Evolutionary conservation across 2,888 invertebrate genomes (phyloP).

Genomic region (Eupithecia centaureata): DNA sequence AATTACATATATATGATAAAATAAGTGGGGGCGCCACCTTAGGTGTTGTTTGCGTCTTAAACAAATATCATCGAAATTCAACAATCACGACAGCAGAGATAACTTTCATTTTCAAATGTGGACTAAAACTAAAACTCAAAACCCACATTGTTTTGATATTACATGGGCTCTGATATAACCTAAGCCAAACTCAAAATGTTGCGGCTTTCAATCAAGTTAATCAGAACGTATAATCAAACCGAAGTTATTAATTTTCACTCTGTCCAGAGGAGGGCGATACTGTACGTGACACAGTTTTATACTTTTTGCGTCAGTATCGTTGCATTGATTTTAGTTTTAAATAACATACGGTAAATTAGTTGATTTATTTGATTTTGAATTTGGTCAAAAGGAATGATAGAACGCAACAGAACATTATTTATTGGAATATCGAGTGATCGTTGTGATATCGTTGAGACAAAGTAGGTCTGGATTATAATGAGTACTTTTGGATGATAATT

Average conservation of each 20-base stretch:
- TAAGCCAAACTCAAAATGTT: not conserved
- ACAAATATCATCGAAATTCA: not conserved
- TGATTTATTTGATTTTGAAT: too few species aligned
- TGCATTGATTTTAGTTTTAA: too few species aligned
- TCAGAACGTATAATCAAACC: not conserved
- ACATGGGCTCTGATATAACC: not conserved
- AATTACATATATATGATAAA: too few species aligned
- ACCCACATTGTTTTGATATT: not conserved
- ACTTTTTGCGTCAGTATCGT: too few species aligned
- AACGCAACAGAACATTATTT: not conserved
- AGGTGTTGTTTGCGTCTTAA: too few species aligned
- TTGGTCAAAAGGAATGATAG: not conserved
- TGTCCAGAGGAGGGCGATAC: too few species aligned
- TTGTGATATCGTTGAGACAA: not conserved
- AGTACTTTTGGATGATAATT: not conserved
- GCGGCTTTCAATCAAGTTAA: not conserved
- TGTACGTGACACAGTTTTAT: too few species aligned
- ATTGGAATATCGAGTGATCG: not conserved
- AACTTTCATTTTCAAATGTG: not conserved
- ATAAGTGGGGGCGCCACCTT: too few species aligned
- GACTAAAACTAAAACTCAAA: not conserved
- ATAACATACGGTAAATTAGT: too few species aligned
- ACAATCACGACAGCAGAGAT: not conserved
- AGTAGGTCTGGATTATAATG: not conserved
- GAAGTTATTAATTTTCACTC: too few species aligned